Evolutionary conservation across 2,113 vertebrate genomes (phyloP).

Genomic region (Podarcis cretensis): DNA sequence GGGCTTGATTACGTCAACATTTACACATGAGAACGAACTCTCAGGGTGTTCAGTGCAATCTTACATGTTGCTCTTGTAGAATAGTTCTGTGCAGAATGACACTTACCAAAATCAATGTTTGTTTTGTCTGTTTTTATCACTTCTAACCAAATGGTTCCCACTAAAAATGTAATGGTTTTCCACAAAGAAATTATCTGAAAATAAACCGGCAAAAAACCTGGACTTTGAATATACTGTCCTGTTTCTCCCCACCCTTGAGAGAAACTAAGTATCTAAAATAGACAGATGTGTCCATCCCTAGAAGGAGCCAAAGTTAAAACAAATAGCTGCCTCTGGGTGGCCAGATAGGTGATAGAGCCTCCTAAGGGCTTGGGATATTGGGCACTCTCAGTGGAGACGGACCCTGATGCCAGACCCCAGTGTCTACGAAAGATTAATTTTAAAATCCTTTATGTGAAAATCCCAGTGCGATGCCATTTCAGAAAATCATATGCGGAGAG

Average conservation of each 20-base stretch:
- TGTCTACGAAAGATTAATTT: neutral
- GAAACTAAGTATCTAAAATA: too few relatives aligned
- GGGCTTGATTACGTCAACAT: slow-evolving; percentile 31
- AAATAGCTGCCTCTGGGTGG: too few relatives aligned
- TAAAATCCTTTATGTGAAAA: slow-evolving; percentile 39
- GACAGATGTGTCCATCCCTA: too few relatives aligned
- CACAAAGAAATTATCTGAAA: neutral
- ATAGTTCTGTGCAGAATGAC: neutral
- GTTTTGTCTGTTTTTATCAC: too few relatives aligned
- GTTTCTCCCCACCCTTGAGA: too few relatives aligned
- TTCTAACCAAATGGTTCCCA: too few relatives aligned
- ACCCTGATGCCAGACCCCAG: slow-evolving; percentile 19
- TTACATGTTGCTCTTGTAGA: neutral
- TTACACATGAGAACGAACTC: neutral
- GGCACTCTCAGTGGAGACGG: too few relatives aligned
- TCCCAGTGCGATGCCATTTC: slow-evolving; percentile 26
- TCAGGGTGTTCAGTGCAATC: neutral
- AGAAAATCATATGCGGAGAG: neutral
- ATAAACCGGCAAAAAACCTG: neutral
- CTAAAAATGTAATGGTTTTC: neutral
- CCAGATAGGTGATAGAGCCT: too few relatives aligned
- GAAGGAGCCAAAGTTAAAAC: too few relatives aligned
- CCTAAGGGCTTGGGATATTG: too few relatives aligned
- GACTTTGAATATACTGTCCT: neutral
- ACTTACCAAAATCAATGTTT: too few relatives aligned